Evolutionary conservation across 2,888 invertebrate genomes (phyloP), one percentile per base, ranked within the genome.

Genomic region (Serripes groenlandicus): DNA sequence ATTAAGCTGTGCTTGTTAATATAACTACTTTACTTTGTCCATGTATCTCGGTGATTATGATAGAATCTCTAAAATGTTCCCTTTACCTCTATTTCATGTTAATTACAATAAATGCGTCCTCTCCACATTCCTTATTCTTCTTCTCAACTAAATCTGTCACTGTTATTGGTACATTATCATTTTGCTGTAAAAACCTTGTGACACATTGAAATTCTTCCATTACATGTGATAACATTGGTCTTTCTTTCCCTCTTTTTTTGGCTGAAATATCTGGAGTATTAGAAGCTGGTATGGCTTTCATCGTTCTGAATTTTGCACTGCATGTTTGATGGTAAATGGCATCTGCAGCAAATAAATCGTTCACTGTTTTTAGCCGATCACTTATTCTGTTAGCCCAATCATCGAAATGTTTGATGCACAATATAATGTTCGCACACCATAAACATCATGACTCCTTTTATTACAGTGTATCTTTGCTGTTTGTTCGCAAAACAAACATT

Each of bases 341-440:
- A 42, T 83, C 75, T 7, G 42, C 71, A 42, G 78, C 78, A 30
- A 49, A 75, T 9, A 83, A 34, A 56, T 83, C 75, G 28, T 56
- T n/a, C 2, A 42, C 72, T 34, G 49, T 77, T 54, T 60, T 68
- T 18, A 83, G 21, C n/a, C 75, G 30, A 2, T 34, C 58, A 4
- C 34, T 30, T 9, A 83, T 78, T 71, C 32, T 32, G n/a, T 75
- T 28, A 1, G 60, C 95, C 93, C 76, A 81, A 28, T 73, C 42
- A 34, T 77, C 81, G 23, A 52, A 15, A 26, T 74, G 54, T 26
- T 70, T n/a, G n/a, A n/a, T n/a, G n/a, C n/a, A n/a, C n/a, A n/a
- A n/a, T n/a, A n/a, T n/a, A n/a, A n/a, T n/a, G n/a, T n/a, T n/a
- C n/a, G n/a, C n/a, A n/a, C n/a, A n/a, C n/a, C n/a, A n/a, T n/a